These are phyloP conservation scores for Numenius arquata DNA, from an alignment of 2,113 vertebrate species.

Conservation along the genomic window DNA sequence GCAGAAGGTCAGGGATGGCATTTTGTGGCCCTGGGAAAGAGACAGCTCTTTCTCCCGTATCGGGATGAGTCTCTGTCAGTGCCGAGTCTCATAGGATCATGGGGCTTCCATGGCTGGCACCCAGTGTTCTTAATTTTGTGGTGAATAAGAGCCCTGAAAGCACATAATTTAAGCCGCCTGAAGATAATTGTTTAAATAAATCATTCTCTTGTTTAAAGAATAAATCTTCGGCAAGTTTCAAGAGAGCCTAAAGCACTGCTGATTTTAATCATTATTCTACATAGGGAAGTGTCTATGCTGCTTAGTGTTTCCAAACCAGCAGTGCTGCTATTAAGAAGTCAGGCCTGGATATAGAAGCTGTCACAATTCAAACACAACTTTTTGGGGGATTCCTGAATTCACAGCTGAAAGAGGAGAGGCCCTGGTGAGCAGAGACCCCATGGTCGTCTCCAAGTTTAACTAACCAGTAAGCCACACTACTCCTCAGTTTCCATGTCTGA, in stretches of 20 bases:
- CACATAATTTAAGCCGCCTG: conserved; percentile 51
- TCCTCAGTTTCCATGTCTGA: neutral
- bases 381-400: neutral
- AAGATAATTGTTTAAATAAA: conserved; percentile 64
- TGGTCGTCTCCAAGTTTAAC: neutral
- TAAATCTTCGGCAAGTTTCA: conserved; percentile 31
- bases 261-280: conserved; percentile 34
- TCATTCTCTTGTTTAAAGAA: conserved; percentile 49
- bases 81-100: neutral
- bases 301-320: conserved; percentile 1
- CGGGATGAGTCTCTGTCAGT: neutral
- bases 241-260: conserved; percentile 36
- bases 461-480: neutral
- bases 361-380: neutral
- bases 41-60: conserved; percentile 23
- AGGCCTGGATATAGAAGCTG: neutral
- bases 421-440: neutral
- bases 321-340: neutral
- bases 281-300: neutral
- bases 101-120: conserved; percentile 30
- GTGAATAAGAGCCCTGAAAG: conserved; percentile 38
- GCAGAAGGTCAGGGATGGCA: conserved; percentile 62
- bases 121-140: conserved; percentile 56
- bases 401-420: neutral
- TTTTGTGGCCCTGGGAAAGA: conserved; percentile 64